Base-by-base conservation (phyloP, 2,113 vertebrate species). In the Willisornis vidua region DNA sequence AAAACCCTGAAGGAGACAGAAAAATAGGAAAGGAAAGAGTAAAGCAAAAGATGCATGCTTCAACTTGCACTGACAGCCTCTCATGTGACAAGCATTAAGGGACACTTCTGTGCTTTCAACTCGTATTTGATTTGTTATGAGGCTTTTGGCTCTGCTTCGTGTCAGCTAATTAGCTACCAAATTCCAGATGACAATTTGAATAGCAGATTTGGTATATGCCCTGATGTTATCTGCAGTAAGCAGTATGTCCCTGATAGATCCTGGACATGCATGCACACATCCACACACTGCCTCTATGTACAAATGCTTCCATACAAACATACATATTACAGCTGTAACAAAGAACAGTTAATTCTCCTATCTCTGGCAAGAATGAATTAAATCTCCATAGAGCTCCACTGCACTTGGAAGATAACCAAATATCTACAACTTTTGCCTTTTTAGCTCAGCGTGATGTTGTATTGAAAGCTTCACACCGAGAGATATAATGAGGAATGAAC, bases 321-420 rank as follows among this genome's bases (percentile, higher is more conserved):
- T 28, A 77, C 41, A 10, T 10, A 57, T 22, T 84, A 81, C 95
- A 88, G 48, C 70, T 31, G 67, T 58, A 91, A 97, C 95, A 96
- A 97, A 98, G 96, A 97, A 81, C 86, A 85, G 78, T 92, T 96
- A 94, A 97, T 96, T 97, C 97, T 98, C 93, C 85, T 96, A 48
- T 98, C 97, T 97, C 95, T 68, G 77, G 70, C 1, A 9, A 98
- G 97, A 98, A 97, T 89, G 96, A 97, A 98, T 97, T 97, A 98
- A 97, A 98, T 98, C 97, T 98, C 97, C 89, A 96, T 18, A 96
- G 95, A 98, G 97, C 95, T 97, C 89, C 87, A 89, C 97, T 97
- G 96, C 97, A 97, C 96, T 97, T 98, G 98, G 97, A 98, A 98
- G 94, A 98, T 97, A 98, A 98, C 98, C 97, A 98, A 98, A 97